Percentiles rank a stretch among this genome's conserved stretches.
Conservation (phyloP, 1,140 invertebrate genomes). For the Conopomorpha cramerella region DNA sequence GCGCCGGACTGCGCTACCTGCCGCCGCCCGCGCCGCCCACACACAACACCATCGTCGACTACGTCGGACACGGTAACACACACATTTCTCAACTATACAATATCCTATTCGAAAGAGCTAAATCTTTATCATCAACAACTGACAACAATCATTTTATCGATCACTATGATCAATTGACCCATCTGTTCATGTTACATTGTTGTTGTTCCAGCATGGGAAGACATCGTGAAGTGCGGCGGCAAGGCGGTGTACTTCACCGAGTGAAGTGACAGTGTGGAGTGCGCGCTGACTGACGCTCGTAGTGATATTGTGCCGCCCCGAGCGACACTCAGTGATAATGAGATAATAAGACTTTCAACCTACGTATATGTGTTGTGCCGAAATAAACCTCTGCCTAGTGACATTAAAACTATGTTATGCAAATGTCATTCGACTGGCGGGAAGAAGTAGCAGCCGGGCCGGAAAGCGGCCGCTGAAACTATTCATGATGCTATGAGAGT, state of each 20-base stretch:
- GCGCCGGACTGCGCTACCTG: slow-evolving; percentile 9
- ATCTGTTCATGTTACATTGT: slow-evolving; percentile 8
- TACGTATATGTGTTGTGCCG: no score
- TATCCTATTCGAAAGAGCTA: not conserved
- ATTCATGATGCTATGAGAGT: not conserved
- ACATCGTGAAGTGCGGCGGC: slow-evolving; percentile 45
- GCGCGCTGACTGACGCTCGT: no score
- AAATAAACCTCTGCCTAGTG: no score
- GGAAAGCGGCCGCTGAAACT: not conserved
- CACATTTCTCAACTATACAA: not conserved
- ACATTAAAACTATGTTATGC: not conserved
- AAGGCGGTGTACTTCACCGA: slow-evolving; percentile 55
- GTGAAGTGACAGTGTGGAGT: slow-evolving; percentile 16
- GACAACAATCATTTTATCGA: not conserved
- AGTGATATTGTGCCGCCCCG: not conserved
- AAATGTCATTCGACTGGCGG: not conserved
- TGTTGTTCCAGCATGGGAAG: slow-evolving; percentile 61
- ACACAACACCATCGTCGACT: slow-evolving; percentile 68
- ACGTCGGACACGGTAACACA: slow-evolving; percentile 64
- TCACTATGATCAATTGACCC: not conserved
- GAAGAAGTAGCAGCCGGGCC: not conserved
- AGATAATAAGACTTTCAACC: not conserved
- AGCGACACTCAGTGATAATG: not conserved
- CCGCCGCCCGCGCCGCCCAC: slow-evolving; percentile 20
- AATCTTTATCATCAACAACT: not conserved